Evolutionary conservation across 1,140 invertebrate genomes (phyloP), one percentile per base, ranked within the genome.

Genomic region (Procambarus virginalis): DNA sequence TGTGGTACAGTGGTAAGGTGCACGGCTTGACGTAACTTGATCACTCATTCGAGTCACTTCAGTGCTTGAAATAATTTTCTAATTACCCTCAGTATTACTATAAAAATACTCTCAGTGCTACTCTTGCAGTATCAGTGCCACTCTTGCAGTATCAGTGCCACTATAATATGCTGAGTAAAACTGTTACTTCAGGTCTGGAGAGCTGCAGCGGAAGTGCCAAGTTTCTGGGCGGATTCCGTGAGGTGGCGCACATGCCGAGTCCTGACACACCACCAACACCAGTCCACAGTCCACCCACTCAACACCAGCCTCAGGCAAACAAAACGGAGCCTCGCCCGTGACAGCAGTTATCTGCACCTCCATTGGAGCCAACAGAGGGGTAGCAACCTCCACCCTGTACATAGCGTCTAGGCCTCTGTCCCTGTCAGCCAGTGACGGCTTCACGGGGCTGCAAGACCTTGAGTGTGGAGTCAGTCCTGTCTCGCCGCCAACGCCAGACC

Each of bases 241-340:
- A 86, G 84, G 84, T 86, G 64, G 84, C 84, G 20, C 84, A 86
- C 51, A 86, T 86, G 84, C 70, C 78, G 75, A 86, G 84, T 86
- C 84, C 17, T 86, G 84, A 86, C 84, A 78, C 75, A 49, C 73
- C n/a, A 58, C 34, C 14, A 75, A 75, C 10, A 60, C 73, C 4
- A 14, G 17, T 51, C 34, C 34, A 34, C 34, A 34, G 34, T 8
- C 51, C 70, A 76, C 8, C 80, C 80, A 82, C 14, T 76, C 83
- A 46, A 6, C 79, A 48, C 3, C 79, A 58, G 51, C 51, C 17
- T 9, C 22, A 55, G 3, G 20, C 49, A 81, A 81, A 10, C 10
- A 51, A 12, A 81, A 20, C 12, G n/a, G 34, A 3, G 12, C 78
- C 46, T 46, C 78, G 9, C 6, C 49, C n/a, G 17, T n/a, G 3